Conservation (phyloP, 2,113 vertebrate genomes). For the Leiothrix lutea region DNA sequence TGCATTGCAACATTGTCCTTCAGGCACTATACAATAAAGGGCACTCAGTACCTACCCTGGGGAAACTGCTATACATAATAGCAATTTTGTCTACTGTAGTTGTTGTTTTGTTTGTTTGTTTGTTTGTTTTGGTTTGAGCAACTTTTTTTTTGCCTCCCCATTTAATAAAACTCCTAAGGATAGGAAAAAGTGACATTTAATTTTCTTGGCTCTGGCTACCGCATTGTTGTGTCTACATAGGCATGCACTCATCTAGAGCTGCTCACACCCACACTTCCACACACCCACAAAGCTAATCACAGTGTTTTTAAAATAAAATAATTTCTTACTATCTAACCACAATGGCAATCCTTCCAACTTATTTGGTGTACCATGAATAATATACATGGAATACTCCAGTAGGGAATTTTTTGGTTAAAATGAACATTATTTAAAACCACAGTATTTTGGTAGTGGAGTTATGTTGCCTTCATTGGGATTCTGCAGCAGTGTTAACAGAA, state of each 20-base stretch:
- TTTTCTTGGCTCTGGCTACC: conserved; percentile 12
- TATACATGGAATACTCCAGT: not conserved
- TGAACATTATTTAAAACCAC: not conserved
- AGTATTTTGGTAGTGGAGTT: not conserved
- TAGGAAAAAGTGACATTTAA: not conserved
- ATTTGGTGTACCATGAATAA: not conserved
- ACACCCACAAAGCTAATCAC: not conserved
- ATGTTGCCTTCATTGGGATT: not conserved
- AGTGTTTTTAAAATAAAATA: not conserved
- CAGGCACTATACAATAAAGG: not conserved
- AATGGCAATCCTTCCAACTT: not conserved
- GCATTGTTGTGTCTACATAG: conserved; percentile 28
- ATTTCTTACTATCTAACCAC: not conserved
- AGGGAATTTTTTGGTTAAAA: not conserved
- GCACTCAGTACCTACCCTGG: fast-evolving
- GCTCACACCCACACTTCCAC: not conserved
- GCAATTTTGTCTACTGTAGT: not conserved
- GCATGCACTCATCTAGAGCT: not conserved
- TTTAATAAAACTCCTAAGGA: not conserved
- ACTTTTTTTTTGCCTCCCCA: not conserved
- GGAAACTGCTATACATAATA: not conserved
- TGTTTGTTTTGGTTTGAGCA: not conserved
- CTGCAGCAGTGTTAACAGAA: not conserved
- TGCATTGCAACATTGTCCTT: not conserved
- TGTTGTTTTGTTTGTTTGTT: not conserved